Conservation (phyloP, 2,888 invertebrate genomes). For the Watsonalla binaria region DNA sequence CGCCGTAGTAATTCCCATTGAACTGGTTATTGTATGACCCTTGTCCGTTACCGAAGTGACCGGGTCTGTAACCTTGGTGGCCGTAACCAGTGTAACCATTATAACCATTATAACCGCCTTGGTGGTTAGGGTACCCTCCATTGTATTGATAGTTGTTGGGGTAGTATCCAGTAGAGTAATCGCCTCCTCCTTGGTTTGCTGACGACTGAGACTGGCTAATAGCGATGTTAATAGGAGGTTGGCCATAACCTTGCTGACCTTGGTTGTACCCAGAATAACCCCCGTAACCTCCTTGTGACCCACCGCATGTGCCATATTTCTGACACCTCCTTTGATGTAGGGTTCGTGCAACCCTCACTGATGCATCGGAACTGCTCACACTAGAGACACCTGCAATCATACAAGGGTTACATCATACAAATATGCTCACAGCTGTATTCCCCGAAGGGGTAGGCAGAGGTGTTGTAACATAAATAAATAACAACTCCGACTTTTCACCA, state of each 20-base stretch:
- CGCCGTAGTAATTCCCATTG: slow-evolving; percentile 61
- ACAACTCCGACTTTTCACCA: too few relatives aligned
- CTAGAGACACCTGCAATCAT: slow-evolving; percentile 31
- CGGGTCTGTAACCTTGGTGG: slow-evolving; percentile 28
- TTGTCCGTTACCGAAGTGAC: slow-evolving; percentile 46
- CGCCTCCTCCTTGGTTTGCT: slow-evolving; percentile 53
- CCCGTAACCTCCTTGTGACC: slow-evolving; percentile 21
- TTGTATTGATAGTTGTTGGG: slow-evolving; percentile 53
- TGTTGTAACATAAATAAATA: too few relatives aligned
- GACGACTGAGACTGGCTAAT: slow-evolving; percentile 70
- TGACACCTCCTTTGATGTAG: slow-evolving; percentile 42
- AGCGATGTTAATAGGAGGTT: slow-evolving; percentile 62
- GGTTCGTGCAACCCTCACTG: slow-evolving; percentile 38
- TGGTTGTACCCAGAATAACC: slow-evolving; percentile 23
- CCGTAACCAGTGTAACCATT: slow-evolving; percentile 18
- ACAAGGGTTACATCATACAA: slow-evolving; percentile 3
- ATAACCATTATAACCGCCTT: slow-evolving; percentile 16
- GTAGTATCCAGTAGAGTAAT: slow-evolving; percentile 41
- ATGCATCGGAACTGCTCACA: slow-evolving; percentile 19
- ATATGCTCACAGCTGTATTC: too few relatives aligned
- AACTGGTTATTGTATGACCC: slow-evolving; percentile 59
- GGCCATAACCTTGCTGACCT: slow-evolving; percentile 24
- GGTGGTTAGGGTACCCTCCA: slow-evolving; percentile 22
- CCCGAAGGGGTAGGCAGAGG: too few relatives aligned
- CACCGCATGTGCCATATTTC: slow-evolving; percentile 49